Percentiles rank a stretch among this genome's conserved stretches.
phyloP scores from a whole-genome alignment of 2,113 vertebrate genomes.

The Merops nubicus region DNA sequence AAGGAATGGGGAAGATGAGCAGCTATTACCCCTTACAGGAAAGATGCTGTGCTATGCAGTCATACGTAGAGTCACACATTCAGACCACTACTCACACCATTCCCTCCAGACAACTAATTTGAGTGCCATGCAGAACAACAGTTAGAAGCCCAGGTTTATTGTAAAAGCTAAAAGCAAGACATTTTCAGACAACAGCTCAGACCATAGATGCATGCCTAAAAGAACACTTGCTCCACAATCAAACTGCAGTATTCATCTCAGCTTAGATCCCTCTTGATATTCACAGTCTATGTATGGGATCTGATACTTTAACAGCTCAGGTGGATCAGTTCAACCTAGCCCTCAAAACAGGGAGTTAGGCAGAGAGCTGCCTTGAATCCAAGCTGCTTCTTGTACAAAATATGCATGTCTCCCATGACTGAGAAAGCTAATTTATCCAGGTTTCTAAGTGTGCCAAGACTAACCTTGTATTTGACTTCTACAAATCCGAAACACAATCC shows the following conservation, averaged over 20 bases:
- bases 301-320: not conserved
- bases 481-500: not conserved
- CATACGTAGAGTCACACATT: not conserved
- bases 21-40: not conserved
- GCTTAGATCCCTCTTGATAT: not conserved
- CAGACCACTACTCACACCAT: not conserved
- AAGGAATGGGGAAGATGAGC: not conserved
- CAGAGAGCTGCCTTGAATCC: not conserved
- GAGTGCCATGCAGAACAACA: not conserved
- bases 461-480: not conserved
- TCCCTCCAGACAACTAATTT: not conserved
- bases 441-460: not conserved
- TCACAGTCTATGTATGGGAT: not conserved
- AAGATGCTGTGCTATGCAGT: not conserved
- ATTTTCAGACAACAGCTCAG: not conserved
- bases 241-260: not conserved
- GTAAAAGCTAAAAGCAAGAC: not conserved
- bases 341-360: not conserved
- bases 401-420: not conserved
- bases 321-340: not conserved
- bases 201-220: not conserved
- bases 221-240: not conserved
- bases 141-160: not conserved
- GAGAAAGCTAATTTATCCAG: not conserved
- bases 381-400: not conserved